Evolutionary conservation across 2,797 vertebrate genomes (phyloP).

Genomic region (Rhinatrema bivittatum): DNA sequence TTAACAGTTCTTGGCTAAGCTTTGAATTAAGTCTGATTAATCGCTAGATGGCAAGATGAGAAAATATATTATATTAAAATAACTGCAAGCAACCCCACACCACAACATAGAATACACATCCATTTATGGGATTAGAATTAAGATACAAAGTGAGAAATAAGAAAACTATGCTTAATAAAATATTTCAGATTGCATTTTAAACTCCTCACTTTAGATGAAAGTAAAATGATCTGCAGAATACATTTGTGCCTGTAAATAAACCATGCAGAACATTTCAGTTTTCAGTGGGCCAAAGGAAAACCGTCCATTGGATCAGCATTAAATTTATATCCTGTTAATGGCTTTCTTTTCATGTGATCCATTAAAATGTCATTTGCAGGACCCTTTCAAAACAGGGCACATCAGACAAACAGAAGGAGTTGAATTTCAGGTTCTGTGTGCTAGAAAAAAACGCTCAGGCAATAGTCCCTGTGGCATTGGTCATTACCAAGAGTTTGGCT

Average conservation of each 20-base stretch:
- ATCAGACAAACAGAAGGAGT: rapidly evolving
- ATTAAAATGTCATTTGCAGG: too few species aligned
- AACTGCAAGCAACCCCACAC: neutral
- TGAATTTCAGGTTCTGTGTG: neutral
- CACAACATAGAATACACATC: neutral
- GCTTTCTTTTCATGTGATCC: too few species aligned
- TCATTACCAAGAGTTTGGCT: neutral
- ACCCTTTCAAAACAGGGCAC: rapidly evolving
- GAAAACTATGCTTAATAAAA: too few species aligned
- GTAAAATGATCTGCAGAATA: too few species aligned
- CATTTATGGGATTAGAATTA: neutral
- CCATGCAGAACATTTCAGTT: too few species aligned
- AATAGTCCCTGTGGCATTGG: neutral
- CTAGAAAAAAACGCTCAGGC: neutral
- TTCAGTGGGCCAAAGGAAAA: neutral
- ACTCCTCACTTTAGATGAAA: too few species aligned
- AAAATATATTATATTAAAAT: neutral
- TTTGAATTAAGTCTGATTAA: conserved; percentile 5
- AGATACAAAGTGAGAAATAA: neutral
- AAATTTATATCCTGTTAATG: rapidly evolving
- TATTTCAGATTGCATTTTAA: too few species aligned
- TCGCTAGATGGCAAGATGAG: neutral
- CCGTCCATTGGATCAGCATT: neutral
- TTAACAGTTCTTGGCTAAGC: conserved; percentile 2
- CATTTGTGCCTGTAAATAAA: too few species aligned